Conservation (phyloP, 2,113 vertebrate genomes). For the Dunckerocampus dactyliophorus region DNA sequence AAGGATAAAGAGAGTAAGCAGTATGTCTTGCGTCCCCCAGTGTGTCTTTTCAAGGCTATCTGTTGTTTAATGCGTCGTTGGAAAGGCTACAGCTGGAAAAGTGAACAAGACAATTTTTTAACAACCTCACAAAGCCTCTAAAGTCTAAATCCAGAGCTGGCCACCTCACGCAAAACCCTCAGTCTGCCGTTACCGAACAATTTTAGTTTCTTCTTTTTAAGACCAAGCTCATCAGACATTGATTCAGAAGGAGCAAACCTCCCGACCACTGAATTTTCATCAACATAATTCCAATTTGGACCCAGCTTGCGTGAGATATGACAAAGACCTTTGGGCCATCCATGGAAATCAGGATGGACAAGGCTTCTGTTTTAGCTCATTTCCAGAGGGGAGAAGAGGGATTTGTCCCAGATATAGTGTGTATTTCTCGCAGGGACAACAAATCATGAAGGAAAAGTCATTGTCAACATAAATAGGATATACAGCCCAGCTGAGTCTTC, state of each 20-base stretch:
- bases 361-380: constrained; percentile 2
- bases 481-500: not conserved
- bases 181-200: not conserved
- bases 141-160: constrained; percentile 8
- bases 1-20: not conserved
- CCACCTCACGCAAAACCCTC: constrained; percentile 2
- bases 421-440: not conserved
- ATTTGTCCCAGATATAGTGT: not conserved
- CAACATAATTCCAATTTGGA: constrained; percentile 8
- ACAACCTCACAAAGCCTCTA: constrained; percentile 9
- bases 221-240: constrained; percentile 1
- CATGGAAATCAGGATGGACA: not conserved
- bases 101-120: constrained; percentile 5
- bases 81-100: constrained; percentile 8
- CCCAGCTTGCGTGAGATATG: not conserved
- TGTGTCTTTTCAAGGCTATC: constrained; percentile 8
- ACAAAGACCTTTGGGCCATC: constrained; percentile 2
- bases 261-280: constrained; percentile 1
- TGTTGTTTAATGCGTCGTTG: constrained; percentile 4
- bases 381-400: constrained; percentile 5
- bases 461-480: constrained; percentile 4
- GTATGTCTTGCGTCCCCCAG: not conserved
- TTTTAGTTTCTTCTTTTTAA: not conserved
- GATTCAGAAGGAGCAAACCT: constrained; percentile 4
- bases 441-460: not conserved